Conservation (phyloP, 1,140 invertebrate species). For the Camponotus vicinus region DNA sequence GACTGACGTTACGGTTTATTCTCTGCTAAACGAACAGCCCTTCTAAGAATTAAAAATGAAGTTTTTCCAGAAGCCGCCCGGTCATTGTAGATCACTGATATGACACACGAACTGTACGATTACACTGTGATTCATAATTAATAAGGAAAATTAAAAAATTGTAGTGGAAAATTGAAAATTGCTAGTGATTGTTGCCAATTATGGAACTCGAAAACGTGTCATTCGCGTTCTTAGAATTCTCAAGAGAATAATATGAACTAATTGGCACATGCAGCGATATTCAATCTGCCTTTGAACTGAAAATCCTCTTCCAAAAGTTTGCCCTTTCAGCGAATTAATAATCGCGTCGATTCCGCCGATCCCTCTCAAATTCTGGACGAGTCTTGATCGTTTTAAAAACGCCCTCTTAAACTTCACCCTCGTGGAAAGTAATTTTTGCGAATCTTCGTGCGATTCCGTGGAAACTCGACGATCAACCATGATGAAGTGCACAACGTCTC, state of each 20-base stretch:
- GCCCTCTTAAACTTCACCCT: slow-evolving; percentile 7
- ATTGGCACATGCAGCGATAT: not conserved
- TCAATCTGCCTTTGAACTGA: slow-evolving; percentile 4
- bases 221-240: not conserved
- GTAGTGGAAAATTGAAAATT: slow-evolving; percentile 3
- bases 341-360: slow-evolving; percentile 13
- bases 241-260: not conserved
- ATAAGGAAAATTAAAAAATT: not conserved
- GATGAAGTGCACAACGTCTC: not conserved
- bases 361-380: not conserved
- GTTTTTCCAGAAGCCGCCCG: not conserved
- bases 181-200: not conserved
- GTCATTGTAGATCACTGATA: not conserved
- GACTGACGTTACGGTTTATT: slow-evolving; percentile 28
- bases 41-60: not conserved
- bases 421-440: slow-evolving; percentile 17
- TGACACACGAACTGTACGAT: not conserved
- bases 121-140: not conserved
- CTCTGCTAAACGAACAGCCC: not conserved
- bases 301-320: slow-evolving; percentile 34
- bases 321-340: slow-evolving; percentile 35
- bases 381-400: slow-evolving; percentile 23
- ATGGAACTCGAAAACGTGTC: slow-evolving; percentile 21
- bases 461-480: not conserved
- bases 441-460: not conserved